These are phyloP conservation scores for Poeciliopsis occidentalis DNA, from an alignment of 2,113 vertebrate species.

Conservation along the genomic window DNA sequence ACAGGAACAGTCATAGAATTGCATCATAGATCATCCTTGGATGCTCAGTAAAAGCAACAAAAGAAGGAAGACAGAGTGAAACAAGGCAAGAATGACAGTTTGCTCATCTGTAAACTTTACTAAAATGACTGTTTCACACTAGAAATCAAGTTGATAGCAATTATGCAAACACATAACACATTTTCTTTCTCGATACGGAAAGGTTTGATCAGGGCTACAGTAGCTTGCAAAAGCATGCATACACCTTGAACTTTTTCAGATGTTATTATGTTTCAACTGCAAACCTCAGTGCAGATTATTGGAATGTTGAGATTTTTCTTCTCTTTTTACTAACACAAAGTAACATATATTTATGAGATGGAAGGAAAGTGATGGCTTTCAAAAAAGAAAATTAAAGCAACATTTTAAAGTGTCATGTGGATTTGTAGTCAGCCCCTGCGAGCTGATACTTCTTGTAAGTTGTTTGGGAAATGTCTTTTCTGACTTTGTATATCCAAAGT, in stretches of 20 bases:
- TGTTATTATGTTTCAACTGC: not conserved
- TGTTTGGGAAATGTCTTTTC: not conserved
- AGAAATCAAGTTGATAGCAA: not conserved
- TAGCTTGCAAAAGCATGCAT: not conserved
- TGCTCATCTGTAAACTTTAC: not conserved
- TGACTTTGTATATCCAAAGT: not conserved
- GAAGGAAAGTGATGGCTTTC: not conserved
- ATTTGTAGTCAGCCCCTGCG: not conserved
- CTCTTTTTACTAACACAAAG: no score
- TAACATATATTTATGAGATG: no score
- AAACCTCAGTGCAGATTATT: not conserved
- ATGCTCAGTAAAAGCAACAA: slow-evolving; percentile 53
- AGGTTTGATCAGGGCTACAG: no score
- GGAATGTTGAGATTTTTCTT: not conserved
- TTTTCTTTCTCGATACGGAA: not conserved
- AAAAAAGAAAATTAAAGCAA: no score
- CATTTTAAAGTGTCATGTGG: not conserved
- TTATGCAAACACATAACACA: not conserved
- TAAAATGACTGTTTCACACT: not conserved
- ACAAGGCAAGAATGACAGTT: slow-evolving; percentile 11
- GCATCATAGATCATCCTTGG: slow-evolving; percentile 36
- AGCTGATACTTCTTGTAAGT: no score
- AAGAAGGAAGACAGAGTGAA: slow-evolving; percentile 35
- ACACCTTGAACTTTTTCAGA: not conserved
- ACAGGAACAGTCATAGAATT: slow-evolving; percentile 50